Evolutionary conservation across 2,797 vertebrate species (phyloP).

Genomic region (Emys orbicularis): DNA sequence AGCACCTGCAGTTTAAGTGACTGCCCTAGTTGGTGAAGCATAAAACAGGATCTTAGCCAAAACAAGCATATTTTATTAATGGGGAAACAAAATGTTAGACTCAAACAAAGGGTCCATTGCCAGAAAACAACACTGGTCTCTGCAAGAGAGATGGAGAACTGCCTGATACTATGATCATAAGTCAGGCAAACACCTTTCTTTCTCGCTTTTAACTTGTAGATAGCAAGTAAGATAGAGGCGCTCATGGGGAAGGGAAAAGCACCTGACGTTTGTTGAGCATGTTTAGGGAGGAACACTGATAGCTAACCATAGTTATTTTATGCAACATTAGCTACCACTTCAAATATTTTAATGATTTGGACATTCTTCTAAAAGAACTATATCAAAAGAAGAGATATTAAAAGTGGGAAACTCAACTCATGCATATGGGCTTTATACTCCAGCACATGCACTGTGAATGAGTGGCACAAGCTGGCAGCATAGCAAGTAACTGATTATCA

Average conservation of each 20-base stretch:
- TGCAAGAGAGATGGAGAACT: background rate
- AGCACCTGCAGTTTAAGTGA: background rate
- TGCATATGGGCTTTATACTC: background rate
- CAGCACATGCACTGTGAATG: background rate
- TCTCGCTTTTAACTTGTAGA: background rate
- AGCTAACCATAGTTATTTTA: background rate
- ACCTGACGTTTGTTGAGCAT: background rate
- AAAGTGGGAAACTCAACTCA: background rate
- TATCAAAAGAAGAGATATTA: background rate
- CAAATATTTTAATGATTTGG: background rate
- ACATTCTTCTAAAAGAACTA: background rate
- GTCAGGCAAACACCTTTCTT: background rate
- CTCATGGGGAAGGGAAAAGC: background rate
- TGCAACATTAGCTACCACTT: background rate
- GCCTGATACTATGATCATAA: background rate
- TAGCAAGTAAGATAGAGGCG: background rate
- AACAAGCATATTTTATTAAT: background rate
- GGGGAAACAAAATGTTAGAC: background rate
- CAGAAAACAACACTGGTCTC: background rate
- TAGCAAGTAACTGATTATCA: background rate
- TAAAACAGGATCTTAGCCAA: rapidly evolving
- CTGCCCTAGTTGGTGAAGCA: background rate
- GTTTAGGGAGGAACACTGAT: background rate
- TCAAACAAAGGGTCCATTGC: background rate
- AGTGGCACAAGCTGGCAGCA: background rate